Evolutionary conservation across 2,797 vertebrate species (phyloP).

Genomic region (Prunella strophiata): DNA sequence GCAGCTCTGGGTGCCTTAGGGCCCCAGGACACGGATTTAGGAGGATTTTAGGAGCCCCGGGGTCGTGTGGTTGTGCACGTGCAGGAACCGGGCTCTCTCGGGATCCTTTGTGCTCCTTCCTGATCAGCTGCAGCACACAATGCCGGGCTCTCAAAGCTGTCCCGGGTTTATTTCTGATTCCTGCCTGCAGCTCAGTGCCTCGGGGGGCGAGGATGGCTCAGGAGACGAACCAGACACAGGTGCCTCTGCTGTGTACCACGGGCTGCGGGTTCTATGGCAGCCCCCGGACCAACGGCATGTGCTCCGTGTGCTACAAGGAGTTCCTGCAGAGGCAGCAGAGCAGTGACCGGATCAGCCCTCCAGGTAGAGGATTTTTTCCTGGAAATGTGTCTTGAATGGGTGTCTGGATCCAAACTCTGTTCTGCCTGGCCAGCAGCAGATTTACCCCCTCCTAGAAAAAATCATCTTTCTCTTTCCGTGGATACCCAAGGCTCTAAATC

Average conservation of each 20-base stretch:
- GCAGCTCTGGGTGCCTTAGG: background rate
- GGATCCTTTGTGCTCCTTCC: conserved; percentile 52
- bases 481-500: background rate
- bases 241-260: conserved; percentile 90
- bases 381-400: background rate
- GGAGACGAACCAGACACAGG: conserved; percentile 92
- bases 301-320: conserved; percentile 93
- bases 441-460: background rate
- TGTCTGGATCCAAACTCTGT: background rate
- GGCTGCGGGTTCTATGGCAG: conserved; percentile 93
- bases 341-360: conserved; percentile 86
- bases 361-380: conserved; percentile 72
- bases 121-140: background rate
- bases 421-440: background rate
- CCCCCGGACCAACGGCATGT: conserved; percentile 92
- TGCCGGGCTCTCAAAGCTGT: background rate
- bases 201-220: conserved; percentile 86
- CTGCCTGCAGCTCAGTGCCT: conserved; percentile 35
- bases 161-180: background rate
- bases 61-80: background rate
- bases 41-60: background rate
- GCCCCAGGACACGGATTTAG: fast-evolving
- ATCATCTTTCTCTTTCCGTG: background rate
- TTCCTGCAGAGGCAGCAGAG: conserved; percentile 91
- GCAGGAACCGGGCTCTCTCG: background rate